Conservation (phyloP, 2,888 invertebrate genomes). For the Limulus polyphemus region DNA sequence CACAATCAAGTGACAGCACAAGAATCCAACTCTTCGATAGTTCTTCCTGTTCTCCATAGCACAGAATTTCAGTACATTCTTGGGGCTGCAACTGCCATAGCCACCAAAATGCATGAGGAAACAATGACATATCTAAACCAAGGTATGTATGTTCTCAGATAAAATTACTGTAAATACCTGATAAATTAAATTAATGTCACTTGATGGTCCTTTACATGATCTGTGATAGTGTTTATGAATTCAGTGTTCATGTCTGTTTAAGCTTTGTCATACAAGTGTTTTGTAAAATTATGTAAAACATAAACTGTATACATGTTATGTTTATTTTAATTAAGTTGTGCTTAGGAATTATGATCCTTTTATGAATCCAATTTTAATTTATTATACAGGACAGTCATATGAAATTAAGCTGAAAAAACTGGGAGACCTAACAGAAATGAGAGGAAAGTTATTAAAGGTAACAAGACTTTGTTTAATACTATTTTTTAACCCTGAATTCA, state of each 20-base stretch:
- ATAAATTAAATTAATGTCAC: no score
- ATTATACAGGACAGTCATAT: constrained; percentile 62
- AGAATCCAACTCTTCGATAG: neutral
- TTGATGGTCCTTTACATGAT: no score
- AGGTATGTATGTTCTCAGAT: constrained; percentile 44
- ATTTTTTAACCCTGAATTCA: no score
- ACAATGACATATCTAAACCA: constrained; percentile 92
- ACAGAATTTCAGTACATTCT: constrained; percentile 78
- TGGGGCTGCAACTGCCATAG: constrained; percentile 93
- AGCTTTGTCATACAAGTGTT: no score
- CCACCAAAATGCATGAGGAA: constrained; percentile 89
- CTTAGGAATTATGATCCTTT: no score
- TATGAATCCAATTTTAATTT: constrained; percentile 9
- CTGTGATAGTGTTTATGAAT: no score
- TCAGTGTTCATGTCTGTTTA: no score
- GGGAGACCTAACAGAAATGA: constrained; percentile 54
- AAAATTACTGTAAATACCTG: no score
- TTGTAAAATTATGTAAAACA: no score
- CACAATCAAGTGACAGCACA: constrained; percentile 7
- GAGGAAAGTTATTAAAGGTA: constrained; percentile 55
- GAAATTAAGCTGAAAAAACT: constrained; percentile 90
- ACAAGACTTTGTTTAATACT: no score
- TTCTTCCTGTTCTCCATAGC: neutral
- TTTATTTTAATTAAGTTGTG: no score
- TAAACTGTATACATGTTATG: no score